These are phyloP conservation scores for Aythya fuligula DNA, from an alignment of 2,797 vertebrate species.

Conservation along the genomic window DNA sequence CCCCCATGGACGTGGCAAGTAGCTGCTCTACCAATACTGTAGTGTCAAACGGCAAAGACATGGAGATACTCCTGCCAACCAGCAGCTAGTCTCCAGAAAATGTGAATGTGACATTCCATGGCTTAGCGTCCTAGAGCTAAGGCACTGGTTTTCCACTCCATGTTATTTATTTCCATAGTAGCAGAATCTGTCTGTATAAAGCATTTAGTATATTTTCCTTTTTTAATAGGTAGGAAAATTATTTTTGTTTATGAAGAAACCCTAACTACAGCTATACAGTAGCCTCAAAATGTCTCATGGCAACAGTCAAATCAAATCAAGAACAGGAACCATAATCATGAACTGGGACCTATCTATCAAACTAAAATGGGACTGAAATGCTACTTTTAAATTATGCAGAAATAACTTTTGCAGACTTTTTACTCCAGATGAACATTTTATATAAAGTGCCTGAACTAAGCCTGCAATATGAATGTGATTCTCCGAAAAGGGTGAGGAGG, in stretches of 20 bases:
- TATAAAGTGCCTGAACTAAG: constrained; percentile 83
- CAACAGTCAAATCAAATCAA: constrained; percentile 4
- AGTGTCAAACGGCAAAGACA: constrained; percentile 88
- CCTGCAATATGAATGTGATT: constrained; percentile 76
- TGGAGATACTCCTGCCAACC: constrained; percentile 90
- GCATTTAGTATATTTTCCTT: constrained; percentile 68
- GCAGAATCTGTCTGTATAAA: constrained; percentile 76
- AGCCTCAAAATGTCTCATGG: constrained; percentile 58
- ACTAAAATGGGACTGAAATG: constrained; percentile 59
- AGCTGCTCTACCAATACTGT: constrained; percentile 83
- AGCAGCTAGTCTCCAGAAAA: constrained; percentile 84
- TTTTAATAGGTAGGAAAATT: constrained; percentile 70
- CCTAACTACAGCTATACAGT: constrained; percentile 72
- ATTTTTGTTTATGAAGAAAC: constrained; percentile 71
- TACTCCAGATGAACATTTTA: constrained; percentile 77
- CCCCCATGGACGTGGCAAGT: constrained; percentile 84
- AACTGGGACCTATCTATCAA: constrained; percentile 43
- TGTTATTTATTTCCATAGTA: constrained; percentile 85
- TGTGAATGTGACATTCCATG: constrained; percentile 67
- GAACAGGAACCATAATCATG: constrained; percentile 8
- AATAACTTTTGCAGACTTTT: constrained; percentile 74
- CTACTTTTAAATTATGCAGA: constrained; percentile 74
- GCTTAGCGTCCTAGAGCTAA: constrained; percentile 54
- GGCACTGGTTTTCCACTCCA: constrained; percentile 71
- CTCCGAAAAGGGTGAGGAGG: constrained; percentile 26